Evolutionary conservation across 2,113 vertebrate species (phyloP).

Genomic region (Monopterus albus): DNA sequence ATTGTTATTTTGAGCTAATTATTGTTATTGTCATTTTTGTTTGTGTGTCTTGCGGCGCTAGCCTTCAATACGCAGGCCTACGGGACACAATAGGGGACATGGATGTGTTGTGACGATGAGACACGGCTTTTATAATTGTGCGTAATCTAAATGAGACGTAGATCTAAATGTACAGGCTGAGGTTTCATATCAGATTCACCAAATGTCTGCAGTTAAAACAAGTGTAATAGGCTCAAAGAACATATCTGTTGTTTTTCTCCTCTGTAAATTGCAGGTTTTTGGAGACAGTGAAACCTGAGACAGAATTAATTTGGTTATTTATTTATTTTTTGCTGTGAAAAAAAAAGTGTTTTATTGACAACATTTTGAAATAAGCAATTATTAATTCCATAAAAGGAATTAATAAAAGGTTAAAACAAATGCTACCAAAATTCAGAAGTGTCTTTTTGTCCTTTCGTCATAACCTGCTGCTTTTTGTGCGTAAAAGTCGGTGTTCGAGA

Average conservation of each 20-base stretch:
- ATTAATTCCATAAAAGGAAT: too few species aligned
- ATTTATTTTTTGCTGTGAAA: background rate
- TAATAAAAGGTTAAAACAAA: background rate
- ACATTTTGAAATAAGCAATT: too few species aligned
- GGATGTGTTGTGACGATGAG: conserved; percentile 53
- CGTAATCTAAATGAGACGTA: conserved; percentile 58
- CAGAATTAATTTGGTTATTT: background rate
- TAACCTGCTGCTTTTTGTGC: too few species aligned
- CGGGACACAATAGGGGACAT: conserved; percentile 54
- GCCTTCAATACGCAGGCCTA: conserved; percentile 39
- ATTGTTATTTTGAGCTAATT: conserved; percentile 82
- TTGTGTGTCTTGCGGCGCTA: conserved; percentile 65
- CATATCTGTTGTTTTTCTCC: background rate
- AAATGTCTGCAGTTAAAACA: conserved; percentile 1
- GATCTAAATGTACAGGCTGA: conserved; percentile 35
- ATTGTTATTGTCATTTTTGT: conserved; percentile 80
- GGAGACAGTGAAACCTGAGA: background rate
- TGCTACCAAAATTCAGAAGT: too few species aligned
- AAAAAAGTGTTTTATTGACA: too few species aligned
- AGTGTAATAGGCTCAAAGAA: background rate
- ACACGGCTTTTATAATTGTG: conserved; percentile 60
- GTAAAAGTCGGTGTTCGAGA: background rate
- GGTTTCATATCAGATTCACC: conserved; percentile 11
- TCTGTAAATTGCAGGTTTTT: background rate
- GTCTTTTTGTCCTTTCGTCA: too few species aligned